These are phyloP conservation scores for Copidosoma floridanum DNA, from an alignment of 1,140 invertebrate species.

Conservation along the genomic window DNA sequence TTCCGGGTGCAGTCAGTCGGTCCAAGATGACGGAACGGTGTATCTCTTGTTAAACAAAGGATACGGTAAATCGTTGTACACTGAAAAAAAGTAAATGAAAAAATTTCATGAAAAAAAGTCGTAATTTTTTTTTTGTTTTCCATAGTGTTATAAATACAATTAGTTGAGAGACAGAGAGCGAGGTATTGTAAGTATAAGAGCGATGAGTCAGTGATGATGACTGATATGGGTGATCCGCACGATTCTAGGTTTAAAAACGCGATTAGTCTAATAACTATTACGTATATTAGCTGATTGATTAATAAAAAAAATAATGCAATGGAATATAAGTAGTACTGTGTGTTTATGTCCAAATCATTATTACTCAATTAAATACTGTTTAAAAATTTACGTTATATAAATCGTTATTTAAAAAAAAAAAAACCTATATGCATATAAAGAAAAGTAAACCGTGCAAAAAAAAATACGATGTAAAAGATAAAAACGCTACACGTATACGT, in stretches of 20 bases:
- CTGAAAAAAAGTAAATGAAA: slow-evolving; percentile 27
- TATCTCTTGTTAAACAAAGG: slow-evolving; percentile 28
- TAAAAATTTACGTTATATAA: slow-evolving; percentile 53
- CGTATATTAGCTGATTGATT: slow-evolving; percentile 58
- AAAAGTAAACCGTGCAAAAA: slow-evolving; percentile 13
- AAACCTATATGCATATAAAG: slow-evolving; percentile 3
- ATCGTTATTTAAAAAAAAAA: slow-evolving; percentile 39
- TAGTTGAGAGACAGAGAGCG: slow-evolving; percentile 31
- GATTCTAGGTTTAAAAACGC: slow-evolving; percentile 57
- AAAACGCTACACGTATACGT: slow-evolving; percentile 25
- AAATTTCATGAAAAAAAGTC: slow-evolving; percentile 27
- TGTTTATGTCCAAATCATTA: slow-evolving; percentile 58
- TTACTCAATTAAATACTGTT: slow-evolving; percentile 57
- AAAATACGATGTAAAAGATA: too few relatives aligned
- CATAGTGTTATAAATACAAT: slow-evolving; percentile 30
- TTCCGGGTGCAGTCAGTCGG: slow-evolving; percentile 50
- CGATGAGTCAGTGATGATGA: too few relatives aligned
- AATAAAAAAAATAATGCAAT: slow-evolving; percentile 59
- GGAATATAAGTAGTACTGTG: slow-evolving; percentile 57
- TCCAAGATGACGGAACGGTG: slow-evolving; percentile 29
- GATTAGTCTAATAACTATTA: slow-evolving; percentile 58
- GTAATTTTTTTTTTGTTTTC: slow-evolving; percentile 45
- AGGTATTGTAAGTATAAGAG: slow-evolving; percentile 43
- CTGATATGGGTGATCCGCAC: slow-evolving; percentile 57
- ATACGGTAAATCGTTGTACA: slow-evolving; percentile 20